Conservation (phyloP, 2,113 vertebrate genomes). For the Donacobius atricapilla region DNA sequence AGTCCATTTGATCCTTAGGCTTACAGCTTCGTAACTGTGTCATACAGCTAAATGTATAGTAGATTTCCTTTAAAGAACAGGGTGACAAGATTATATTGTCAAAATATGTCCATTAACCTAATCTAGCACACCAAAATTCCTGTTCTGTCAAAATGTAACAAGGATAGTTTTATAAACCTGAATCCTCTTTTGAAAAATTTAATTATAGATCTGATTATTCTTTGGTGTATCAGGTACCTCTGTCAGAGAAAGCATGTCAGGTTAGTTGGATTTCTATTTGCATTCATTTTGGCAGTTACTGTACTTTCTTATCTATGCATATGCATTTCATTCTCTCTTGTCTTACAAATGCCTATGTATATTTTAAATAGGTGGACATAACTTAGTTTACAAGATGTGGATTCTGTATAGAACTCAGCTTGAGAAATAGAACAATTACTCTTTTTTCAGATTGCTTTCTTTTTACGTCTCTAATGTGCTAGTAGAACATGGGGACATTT, state of each 20-base stretch:
- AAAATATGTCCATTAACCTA: background rate
- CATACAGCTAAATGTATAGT: background rate
- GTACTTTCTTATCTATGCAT: background rate
- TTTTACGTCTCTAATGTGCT: background rate
- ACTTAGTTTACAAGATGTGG: background rate
- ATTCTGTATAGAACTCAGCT: background rate
- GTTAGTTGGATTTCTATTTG: background rate
- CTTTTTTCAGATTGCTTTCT: background rate
- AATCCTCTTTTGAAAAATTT: background rate
- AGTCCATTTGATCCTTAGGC: background rate
- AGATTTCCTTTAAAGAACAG: background rate
- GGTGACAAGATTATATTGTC: background rate
- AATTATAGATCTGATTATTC: background rate
- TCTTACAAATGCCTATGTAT: background rate
- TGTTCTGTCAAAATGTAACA: background rate
- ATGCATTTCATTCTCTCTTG: background rate
- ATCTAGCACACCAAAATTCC: background rate
- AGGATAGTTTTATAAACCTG: background rate
- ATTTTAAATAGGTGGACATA: background rate
- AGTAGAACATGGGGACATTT: background rate
- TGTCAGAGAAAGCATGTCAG: background rate
- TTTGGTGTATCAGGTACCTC: background rate
- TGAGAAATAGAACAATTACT: background rate
- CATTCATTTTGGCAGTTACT: background rate
- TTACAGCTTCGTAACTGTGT: background rate